phyloP scores from a whole-genome alignment of 23 tunicate species.

The Diplosoma virens region DNA sequence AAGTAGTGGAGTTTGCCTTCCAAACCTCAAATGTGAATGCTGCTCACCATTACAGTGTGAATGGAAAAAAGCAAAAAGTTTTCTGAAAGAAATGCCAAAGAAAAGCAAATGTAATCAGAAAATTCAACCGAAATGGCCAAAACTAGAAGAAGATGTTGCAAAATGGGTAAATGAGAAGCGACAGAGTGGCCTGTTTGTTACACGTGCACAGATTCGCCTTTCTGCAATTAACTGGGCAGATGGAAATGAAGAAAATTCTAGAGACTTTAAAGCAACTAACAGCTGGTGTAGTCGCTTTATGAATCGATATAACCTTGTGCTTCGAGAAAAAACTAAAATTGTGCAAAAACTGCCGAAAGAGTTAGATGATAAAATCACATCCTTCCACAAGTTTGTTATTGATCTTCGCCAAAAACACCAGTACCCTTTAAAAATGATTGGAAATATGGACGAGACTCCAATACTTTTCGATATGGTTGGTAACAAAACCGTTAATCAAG shows the following conservation, averaged over 20 bases:
- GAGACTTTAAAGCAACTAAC: constrained; percentile 12
- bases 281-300: constrained; percentile 10
- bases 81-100: constrained; percentile 5
- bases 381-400: constrained; percentile 4
- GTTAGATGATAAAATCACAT: constrained; percentile 7
- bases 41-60: no score
- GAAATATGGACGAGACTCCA: constrained; percentile 17
- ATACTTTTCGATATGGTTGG: not conserved
- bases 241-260: constrained; percentile 14
- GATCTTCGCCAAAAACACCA: constrained; percentile 7
- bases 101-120: constrained; percentile 17
- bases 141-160: constrained; percentile 6
- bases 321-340: constrained; percentile 6
- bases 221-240: not conserved
- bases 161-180: constrained; percentile 7
- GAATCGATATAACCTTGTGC: constrained; percentile 10
- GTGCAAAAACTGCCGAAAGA: constrained; percentile 7
- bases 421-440: not conserved
- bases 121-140: constrained; percentile 6
- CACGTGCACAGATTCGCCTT: constrained; percentile 21
- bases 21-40: no score
- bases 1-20: no score
- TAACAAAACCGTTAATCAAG: constrained; percentile 11
- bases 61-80: constrained; percentile 4
- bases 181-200: constrained; percentile 20